phyloP scores from a whole-genome alignment of 2,113 vertebrate genomes.

The Eulacestoma nigropectus region DNA sequence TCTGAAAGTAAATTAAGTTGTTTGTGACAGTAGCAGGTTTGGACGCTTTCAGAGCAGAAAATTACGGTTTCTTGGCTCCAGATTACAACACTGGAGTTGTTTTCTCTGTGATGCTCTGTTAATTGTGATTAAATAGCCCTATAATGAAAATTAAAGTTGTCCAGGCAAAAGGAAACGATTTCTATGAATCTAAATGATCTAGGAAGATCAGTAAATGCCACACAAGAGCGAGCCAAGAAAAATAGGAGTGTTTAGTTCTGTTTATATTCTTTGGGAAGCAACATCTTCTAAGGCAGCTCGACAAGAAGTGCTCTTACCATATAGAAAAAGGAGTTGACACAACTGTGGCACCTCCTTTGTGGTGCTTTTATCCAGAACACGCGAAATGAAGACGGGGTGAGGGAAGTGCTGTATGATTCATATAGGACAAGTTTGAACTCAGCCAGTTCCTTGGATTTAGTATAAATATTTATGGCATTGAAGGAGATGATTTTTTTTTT shows the following conservation, averaged over 20 bases:
- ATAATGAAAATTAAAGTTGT: not conserved
- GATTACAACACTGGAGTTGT: not conserved
- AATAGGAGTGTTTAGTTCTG: not conserved
- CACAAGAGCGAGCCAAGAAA: not conserved
- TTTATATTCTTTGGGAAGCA: slow-evolving; percentile 7
- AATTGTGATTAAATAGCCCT: not conserved
- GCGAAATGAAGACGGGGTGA: not conserved
- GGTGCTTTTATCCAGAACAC: not conserved
- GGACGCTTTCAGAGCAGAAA: not conserved
- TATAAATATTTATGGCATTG: slow-evolving; percentile 39
- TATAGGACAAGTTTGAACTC: not conserved
- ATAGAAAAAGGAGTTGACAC: not conserved
- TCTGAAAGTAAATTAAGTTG: not conserved
- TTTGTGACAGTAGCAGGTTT: not conserved
- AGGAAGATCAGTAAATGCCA: not conserved
- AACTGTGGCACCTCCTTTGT: not conserved
- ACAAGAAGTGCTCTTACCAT: not conserved
- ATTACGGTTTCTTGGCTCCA: not conserved
- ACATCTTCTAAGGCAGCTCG: not conserved
- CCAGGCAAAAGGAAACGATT: not conserved
- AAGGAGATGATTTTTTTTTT: not conserved
- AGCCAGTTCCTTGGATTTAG: slow-evolving; percentile 17
- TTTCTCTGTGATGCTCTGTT: not conserved
- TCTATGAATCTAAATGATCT: not conserved
- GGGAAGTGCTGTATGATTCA: slow-evolving; percentile 14